phyloP scores from a whole-genome alignment of 2,113 vertebrate genomes.

The Furnarius figulus region DNA sequence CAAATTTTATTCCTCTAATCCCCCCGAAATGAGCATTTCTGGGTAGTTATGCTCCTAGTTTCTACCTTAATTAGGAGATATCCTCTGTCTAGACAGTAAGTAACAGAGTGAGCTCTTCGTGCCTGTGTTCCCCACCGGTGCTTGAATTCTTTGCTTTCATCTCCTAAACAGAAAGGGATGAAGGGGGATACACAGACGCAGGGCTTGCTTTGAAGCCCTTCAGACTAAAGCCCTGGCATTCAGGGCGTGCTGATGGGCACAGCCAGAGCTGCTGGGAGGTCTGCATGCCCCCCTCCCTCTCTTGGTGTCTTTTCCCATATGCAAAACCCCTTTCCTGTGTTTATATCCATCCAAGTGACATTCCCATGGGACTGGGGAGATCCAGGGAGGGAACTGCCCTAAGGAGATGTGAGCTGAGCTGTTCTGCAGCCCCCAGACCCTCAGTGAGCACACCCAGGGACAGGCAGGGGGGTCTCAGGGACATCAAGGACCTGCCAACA shows the following conservation, averaged over 20 bases:
- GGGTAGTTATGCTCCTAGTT: background rate
- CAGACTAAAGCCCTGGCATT: background rate
- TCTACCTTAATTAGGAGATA: background rate
- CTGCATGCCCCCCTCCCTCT: background rate
- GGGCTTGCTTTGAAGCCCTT: constrained; percentile 22
- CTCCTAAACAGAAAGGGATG: background rate
- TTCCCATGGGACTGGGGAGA: background rate
- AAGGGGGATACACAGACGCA: background rate
- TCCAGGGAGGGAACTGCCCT: too few relatives aligned
- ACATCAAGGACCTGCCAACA: background rate
- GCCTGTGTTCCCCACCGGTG: background rate
- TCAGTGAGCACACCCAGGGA: background rate
- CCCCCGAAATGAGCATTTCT: background rate
- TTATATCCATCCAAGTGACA: background rate
- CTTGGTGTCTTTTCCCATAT: background rate
- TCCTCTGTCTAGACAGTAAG: background rate
- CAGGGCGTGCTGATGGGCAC: background rate
- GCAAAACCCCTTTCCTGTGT: too few relatives aligned
- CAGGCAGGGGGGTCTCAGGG: background rate
- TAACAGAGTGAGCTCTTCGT: background rate
- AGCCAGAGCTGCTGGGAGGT: background rate
- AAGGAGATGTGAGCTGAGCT: too few relatives aligned
- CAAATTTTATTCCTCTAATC: background rate
- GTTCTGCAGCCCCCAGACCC: background rate
- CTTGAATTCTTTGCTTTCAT: constrained; percentile 23